Percentiles rank a stretch among this genome's conserved stretches.
These are phyloP conservation scores for Scarus forsteni DNA, from an alignment of 2,797 vertebrate genomes.

Conservation along the genomic window DNA sequence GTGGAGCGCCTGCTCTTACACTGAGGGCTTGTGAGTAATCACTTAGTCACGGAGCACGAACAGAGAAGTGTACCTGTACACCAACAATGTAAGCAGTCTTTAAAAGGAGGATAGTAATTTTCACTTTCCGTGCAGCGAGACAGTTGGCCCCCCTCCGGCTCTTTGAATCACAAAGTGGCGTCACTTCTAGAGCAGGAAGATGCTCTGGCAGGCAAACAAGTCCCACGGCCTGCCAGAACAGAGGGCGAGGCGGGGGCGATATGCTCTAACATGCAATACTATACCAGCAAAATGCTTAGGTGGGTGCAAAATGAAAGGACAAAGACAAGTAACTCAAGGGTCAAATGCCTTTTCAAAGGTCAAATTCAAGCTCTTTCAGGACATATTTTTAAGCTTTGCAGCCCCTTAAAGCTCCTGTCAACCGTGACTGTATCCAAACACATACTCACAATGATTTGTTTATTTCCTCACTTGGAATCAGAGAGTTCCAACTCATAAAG, in stretches of 20 bases:
- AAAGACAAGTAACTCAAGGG: no score
- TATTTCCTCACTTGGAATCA: no score
- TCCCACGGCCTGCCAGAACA: neutral
- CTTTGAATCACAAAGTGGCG: slow-evolving; percentile 64
- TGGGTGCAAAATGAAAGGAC: no score
- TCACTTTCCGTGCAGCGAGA: slow-evolving; percentile 69
- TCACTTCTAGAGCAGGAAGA: slow-evolving; percentile 43
- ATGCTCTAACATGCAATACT: slow-evolving; percentile 1
- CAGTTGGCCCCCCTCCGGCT: slow-evolving; percentile 29
- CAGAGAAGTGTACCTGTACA: slow-evolving; percentile 57
- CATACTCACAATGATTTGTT: no score
- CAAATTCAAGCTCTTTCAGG: no score
- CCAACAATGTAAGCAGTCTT: slow-evolving; percentile 61
- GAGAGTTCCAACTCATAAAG: no score
- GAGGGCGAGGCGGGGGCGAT: neutral
- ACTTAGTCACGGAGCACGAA: slow-evolving; percentile 66
- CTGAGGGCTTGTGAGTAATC: slow-evolving; percentile 50
- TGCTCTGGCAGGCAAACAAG: slow-evolving; percentile 38
- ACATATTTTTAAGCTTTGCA: no score
- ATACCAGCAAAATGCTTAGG: neutral
- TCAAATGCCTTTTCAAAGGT: no score
- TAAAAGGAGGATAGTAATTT: slow-evolving; percentile 64
- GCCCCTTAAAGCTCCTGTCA: no score
- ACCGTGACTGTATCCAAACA: no score
- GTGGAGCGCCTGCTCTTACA: slow-evolving; percentile 32